Conservation (phyloP, 2,888 invertebrate genomes). For the Sacculina carcini region DNA sequence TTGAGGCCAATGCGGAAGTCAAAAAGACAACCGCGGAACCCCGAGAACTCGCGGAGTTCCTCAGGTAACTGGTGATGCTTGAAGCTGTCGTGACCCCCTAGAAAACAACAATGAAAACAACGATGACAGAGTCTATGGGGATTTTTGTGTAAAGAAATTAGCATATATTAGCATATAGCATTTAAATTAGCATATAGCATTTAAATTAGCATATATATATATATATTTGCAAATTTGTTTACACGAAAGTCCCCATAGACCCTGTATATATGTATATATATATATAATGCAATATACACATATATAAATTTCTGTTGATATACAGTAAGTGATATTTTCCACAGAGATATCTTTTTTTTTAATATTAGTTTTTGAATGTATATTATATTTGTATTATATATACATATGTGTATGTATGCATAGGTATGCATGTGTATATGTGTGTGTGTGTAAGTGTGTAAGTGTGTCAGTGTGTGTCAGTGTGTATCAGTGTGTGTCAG, state of each 20-base stretch:
- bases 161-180: too few species aligned
- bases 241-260: background rate
- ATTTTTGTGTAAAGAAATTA: too few species aligned
- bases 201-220: too few species aligned
- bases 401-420: conserved; percentile 1
- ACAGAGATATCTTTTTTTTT: background rate
- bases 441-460: background rate
- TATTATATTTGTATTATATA: too few species aligned
- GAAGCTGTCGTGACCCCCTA: background rate
- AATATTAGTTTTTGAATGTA: background rate
- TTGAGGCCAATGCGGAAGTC: background rate
- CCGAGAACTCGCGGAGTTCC: background rate
- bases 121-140: background rate
- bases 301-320: background rate
- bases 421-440: conserved; percentile 4
- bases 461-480: too few species aligned
- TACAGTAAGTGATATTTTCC: background rate
- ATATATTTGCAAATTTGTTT: background rate
- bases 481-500: too few species aligned
- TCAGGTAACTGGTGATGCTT: background rate
- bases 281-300: background rate
- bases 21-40: background rate
- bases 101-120: background rate
- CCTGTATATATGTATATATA: background rate
- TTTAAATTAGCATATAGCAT: too few species aligned